Conservation (phyloP, 2,797 vertebrate genomes). For the Tragopan temminckii region DNA sequence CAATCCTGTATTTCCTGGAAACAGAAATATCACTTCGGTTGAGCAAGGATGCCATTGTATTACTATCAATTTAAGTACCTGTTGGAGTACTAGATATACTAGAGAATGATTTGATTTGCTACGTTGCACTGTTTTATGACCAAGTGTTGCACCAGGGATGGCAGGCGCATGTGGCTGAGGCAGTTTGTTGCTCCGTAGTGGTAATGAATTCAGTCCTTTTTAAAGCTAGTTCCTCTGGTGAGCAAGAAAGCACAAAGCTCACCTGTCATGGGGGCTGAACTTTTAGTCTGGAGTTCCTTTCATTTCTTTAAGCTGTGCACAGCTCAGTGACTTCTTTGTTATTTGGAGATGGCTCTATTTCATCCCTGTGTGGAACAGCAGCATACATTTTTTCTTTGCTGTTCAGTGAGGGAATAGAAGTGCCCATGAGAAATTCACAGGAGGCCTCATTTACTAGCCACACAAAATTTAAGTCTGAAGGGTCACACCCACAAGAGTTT, state of each 20-base stretch:
- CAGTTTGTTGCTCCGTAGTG: neutral
- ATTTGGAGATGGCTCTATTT: neutral
- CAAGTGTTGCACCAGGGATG: neutral
- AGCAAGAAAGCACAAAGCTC: neutral
- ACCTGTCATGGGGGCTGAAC: neutral
- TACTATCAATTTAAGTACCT: neutral
- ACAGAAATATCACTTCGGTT: neutral
- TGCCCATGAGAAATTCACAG: neutral
- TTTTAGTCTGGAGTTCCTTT: neutral
- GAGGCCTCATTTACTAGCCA: conserved; percentile 37
- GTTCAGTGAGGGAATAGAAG: neutral
- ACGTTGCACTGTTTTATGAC: neutral
- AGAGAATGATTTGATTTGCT: neutral
- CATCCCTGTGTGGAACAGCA: neutral
- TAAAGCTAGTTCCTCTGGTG: neutral
- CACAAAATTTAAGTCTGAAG: neutral
- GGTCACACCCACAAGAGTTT: neutral
- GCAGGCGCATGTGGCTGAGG: neutral
- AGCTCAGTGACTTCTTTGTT: neutral
- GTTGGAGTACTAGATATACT: neutral
- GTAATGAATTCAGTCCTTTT: neutral
- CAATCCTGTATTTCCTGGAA: neutral
- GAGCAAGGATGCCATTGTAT: neutral
- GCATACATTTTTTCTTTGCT: neutral
- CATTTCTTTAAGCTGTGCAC: neutral